Base-by-base conservation (phyloP, 2,888 invertebrate species). In the Phengaris arion region DNA sequence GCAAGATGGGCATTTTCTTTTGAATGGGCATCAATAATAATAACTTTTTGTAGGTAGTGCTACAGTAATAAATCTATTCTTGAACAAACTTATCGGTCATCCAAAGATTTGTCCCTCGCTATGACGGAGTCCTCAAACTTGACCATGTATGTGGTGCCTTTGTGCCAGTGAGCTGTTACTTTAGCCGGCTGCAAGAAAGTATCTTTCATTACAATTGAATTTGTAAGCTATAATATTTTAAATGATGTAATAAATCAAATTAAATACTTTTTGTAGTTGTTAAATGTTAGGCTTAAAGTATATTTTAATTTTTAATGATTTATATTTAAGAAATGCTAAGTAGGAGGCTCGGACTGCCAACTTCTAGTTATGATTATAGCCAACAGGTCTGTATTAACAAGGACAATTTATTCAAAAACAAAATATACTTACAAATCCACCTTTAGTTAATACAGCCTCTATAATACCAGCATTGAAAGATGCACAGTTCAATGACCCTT, bases 101-200 rank as follows among this genome's bases (percentile, higher is more conserved):
- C 98, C 78, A 98, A 91, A 82, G 97, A 97, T 87, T 98, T 98
- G 86, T 99, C 98, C 82, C 98, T 94, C 4, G 96, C 94, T 81
- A 98, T 97, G 74, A 99, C 98, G 54, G 96, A 95, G 85, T 99
- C 98, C 81, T 99, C 99, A 90, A 99, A 99, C 90, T 98, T 98
- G 9, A 99, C 98, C 98, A 99, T 98, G 87, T 99, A 99, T 0
- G 99, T 99, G 9, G 99, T 99, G 64, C 99, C 99, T 89, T 99
- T 99, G 89, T 99, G 99, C 99, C 99, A 99, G 88, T 99, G 99
- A 0, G 99, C 99, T 0, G 99, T 97, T 8, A 99, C 99, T 93
- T 99, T 99, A 68, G 98, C 98, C 4, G 99, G 97, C 99, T 99
- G 93, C 78, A 96, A 96, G 74, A 79, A 80, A 83, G 5, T 46